Evolutionary conservation across 2,797 vertebrate species (phyloP), one percentile per base, ranked within the genome.

Genomic region (Acanthiza pusilla): DNA sequence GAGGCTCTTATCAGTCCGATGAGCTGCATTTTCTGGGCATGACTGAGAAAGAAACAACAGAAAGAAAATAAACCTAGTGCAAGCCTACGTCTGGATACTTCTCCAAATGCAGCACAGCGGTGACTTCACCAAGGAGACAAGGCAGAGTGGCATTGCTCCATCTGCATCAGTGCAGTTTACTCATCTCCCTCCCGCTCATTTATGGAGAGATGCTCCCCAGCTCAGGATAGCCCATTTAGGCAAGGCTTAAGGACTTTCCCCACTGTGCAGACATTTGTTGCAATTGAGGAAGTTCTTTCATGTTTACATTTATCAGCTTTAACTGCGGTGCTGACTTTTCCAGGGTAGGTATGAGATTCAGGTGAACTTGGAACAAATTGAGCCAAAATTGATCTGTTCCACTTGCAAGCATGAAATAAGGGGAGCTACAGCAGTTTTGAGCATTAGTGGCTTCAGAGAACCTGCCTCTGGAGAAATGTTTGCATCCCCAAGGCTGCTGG

Each of bases 1-100:
- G 18, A 3, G 6, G 11, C 32, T 50, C 17, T 29, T 60, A 76
- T 21, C 67, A 16, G 30, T 23, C 0, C 0, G 40, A 38, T 43
- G 45, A 79, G 57, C 38, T 77, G 27, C 5, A 5, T 75, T 90
- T 89, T 76, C 62, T 83, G 62, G 32, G 65, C 0, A 0, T 50
- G 65, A 72, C 62, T 42, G 38, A 38, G 47, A 88, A 83, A 89
- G 38, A 42, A 72, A 40, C 7, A 72, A 8, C 0, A 16, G 58
- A 47, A 50, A 45, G 76, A 75, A 92, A 91, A 90, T 30, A 57
- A 65, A 72, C 32, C 4, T 17, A 19, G 29, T 16, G 15, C 63
- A 66, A 91, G 19, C 19, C 38, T 43, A 3, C 23, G 25, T 19
- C 34, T 57, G 55, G 57, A 16, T 60, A 8, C 13, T 55, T 66